Conservation (phyloP, 1,140 invertebrate genomes). For the Harlomillsia oculata region DNA sequence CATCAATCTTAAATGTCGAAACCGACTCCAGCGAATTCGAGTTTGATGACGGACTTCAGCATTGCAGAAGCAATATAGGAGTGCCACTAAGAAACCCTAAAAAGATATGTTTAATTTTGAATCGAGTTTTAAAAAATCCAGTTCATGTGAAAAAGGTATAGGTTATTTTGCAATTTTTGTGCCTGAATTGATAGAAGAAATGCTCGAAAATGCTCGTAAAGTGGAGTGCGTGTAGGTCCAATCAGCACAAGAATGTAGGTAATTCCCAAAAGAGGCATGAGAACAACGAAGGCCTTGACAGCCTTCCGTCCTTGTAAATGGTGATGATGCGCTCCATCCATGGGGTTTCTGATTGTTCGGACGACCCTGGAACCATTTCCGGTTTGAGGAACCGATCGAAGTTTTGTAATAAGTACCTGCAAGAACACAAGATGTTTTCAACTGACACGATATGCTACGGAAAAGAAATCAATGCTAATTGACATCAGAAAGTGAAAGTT, state of each 20-base stretch:
- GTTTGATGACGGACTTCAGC: constrained; percentile 79
- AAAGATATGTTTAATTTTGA: constrained; percentile 16
- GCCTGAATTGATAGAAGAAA: constrained; percentile 71
- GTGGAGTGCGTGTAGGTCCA: constrained; percentile 44
- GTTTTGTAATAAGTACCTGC: constrained; percentile 83
- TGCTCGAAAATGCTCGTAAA: constrained; percentile 46
- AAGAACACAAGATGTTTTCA: neutral
- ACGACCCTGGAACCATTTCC: too few species aligned
- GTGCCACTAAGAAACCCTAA: constrained; percentile 72
- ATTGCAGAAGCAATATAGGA: constrained; percentile 87
- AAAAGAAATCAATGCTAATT: neutral
- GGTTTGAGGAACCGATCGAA: constrained; percentile 75
- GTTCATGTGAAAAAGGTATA: neutral
- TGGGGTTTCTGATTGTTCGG: constrained; percentile 76
- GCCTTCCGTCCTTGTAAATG: too few species aligned
- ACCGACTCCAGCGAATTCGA: constrained; percentile 61
- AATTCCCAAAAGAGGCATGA: constrained; percentile 76
- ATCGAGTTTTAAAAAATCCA: neutral
- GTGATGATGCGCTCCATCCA: too few species aligned
- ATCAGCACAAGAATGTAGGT: constrained; percentile 72
- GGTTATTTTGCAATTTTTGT: neutral
- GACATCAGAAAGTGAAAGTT: neutral
- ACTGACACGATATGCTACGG: neutral
- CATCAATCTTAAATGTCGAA: too few species aligned
- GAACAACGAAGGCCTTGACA: constrained; percentile 72